Percentiles rank a stretch among this genome's conserved stretches.
Conservation (phyloP, 2,797 vertebrate genomes). For the Buceros bicornis region DNA sequence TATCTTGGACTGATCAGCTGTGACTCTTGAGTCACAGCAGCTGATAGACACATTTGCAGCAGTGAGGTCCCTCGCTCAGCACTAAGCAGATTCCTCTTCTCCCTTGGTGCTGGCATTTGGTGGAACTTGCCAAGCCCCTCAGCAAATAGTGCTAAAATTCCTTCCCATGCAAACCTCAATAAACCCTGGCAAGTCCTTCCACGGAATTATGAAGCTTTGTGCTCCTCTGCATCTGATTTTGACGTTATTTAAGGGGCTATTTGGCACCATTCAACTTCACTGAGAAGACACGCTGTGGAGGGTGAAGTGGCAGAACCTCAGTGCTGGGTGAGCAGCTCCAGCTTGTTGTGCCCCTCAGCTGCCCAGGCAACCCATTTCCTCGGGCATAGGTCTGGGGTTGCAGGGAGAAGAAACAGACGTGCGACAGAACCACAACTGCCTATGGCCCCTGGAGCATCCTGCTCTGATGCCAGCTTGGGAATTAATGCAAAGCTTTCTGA, state of each 20-base stretch:
- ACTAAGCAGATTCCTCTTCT: neutral
- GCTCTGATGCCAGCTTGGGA: accelerated
- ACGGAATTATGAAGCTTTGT: neutral
- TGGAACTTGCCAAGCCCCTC: accelerated
- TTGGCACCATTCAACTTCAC: accelerated
- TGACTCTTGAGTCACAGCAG: neutral
- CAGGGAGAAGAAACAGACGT: neutral
- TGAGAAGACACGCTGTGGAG: accelerated
- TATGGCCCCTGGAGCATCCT: neutral
- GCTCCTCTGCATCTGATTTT: neutral
- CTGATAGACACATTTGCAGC: neutral
- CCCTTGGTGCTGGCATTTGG: neutral
- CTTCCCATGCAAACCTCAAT: neutral
- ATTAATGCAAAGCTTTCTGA: neutral
- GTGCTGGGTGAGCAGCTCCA: neutral
- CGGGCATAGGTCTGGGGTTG: accelerated
- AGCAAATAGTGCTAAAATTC: neutral
- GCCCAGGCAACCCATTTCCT: accelerated
- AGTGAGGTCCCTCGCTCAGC: neutral
- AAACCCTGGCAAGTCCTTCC: neutral
- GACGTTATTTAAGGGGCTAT: neutral
- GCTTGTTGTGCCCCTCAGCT: neutral
- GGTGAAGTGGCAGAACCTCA: neutral
- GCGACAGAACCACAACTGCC: neutral
- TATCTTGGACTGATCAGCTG: neutral